Percentiles rank a stretch among this genome's conserved stretches.
Conservation (phyloP, 2,888 invertebrate species). For the Lordiphosa fenestrarum region DNA sequence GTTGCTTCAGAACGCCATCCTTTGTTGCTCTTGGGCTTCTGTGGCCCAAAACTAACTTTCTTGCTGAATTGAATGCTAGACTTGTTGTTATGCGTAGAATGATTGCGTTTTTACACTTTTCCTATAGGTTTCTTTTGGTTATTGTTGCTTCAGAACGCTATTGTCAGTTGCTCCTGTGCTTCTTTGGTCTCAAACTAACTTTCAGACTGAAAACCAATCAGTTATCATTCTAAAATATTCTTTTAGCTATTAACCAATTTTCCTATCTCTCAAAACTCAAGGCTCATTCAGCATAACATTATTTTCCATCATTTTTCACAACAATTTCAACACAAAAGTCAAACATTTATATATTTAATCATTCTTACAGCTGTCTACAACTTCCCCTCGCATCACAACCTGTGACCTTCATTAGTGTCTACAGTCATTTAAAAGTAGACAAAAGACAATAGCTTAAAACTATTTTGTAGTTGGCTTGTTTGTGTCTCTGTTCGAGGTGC, state of each 20-base stretch:
- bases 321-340: conserved; percentile 27
- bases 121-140: too few relatives aligned
- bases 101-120: too few relatives aligned
- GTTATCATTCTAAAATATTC: too few relatives aligned
- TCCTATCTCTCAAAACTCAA: background rate
- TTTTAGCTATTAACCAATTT: background rate
- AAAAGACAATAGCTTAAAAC: conserved; percentile 32
- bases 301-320: conserved; percentile 9
- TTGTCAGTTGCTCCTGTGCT: too few relatives aligned
- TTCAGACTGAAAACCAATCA: too few relatives aligned
- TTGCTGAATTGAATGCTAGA: too few relatives aligned
- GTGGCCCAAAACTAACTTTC: too few relatives aligned
- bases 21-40: too few relatives aligned
- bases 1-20: too few relatives aligned
- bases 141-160: too few relatives aligned
- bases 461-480: conserved; percentile 6
- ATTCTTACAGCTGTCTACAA: conserved; percentile 33
- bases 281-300: conserved; percentile 7
- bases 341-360: conserved; percentile 38
- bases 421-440: conserved; percentile 24
- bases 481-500: conserved; percentile 2
- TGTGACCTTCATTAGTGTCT: conserved; percentile 43
- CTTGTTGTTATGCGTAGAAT: too few relatives aligned
- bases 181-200: too few relatives aligned
- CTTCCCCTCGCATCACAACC: conserved; percentile 22